These are phyloP conservation scores for Saccostrea cuccullata DNA, from an alignment of 1,140 invertebrate species.

Conservation along the genomic window DNA sequence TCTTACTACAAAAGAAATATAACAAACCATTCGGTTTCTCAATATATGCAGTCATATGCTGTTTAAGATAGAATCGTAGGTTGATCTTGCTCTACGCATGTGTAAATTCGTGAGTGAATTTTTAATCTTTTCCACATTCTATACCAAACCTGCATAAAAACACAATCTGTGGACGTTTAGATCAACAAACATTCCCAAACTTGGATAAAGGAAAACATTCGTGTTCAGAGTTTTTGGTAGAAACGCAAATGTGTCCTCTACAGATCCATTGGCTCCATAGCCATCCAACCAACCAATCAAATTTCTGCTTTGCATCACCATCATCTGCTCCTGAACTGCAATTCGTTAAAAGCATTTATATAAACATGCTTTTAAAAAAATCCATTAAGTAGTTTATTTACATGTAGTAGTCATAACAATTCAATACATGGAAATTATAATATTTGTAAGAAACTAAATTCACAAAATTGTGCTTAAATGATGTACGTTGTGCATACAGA, in stretches of 20 bases:
- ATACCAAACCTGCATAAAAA: conserved; percentile 58
- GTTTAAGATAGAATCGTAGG: neutral
- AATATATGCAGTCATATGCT: too few relatives aligned
- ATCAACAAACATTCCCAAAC: conserved; percentile 63
- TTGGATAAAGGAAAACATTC: conserved; percentile 59
- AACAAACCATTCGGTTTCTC: too few relatives aligned
- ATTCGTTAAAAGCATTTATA: neutral
- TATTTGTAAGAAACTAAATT: too few relatives aligned
- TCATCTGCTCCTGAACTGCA: conserved; percentile 69
- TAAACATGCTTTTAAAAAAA: too few relatives aligned
- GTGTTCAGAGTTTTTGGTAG: conserved; percentile 60
- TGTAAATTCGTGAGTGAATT: too few relatives aligned
- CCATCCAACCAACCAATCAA: conserved; percentile 56
- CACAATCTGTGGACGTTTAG: conserved; percentile 69
- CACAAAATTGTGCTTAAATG: too few relatives aligned
- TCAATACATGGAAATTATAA: too few relatives aligned
- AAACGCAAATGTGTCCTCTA: conserved; percentile 60
- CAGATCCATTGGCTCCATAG: conserved; percentile 40
- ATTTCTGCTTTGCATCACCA: conserved; percentile 52
- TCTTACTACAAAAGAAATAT: too few relatives aligned
- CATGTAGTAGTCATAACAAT: too few relatives aligned
- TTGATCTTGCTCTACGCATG: neutral
- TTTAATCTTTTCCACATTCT: too few relatives aligned
- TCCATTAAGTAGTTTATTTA: too few relatives aligned
- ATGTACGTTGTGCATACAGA: too few relatives aligned